phyloP scores from a whole-genome alignment of 1,140 invertebrate species.

The Aphis gossypii region DNA sequence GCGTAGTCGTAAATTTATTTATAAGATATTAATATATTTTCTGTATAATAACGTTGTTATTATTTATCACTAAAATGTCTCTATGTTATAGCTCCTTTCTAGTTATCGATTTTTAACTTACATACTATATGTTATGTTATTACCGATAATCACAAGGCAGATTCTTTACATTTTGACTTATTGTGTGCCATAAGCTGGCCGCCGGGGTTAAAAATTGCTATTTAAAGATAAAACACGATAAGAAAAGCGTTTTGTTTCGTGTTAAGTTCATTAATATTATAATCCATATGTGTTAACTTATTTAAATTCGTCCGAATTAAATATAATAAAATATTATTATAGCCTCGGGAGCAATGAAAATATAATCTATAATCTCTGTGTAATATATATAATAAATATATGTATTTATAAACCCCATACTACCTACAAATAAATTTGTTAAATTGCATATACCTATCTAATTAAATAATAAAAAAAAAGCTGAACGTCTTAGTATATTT shows the following conservation, averaged over 20 bases:
- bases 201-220: not conserved
- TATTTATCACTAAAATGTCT: constrained; percentile 28
- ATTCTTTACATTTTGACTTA: not conserved
- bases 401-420: not conserved
- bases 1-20: not conserved
- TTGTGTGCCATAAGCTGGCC: not conserved
- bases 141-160: not conserved
- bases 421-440: constrained; percentile 31
- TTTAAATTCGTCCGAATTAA: not conserved
- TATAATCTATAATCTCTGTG: constrained; percentile 28
- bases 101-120: not conserved
- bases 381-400: not conserved
- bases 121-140: not conserved
- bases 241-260: not conserved
- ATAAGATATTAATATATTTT: not conserved
- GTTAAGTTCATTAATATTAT: not conserved
- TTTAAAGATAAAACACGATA: constrained; percentile 31
- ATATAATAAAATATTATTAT: constrained; percentile 50
- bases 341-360: not conserved
- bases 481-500: not conserved
- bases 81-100: not conserved
- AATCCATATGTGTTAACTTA: not conserved
- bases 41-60: not conserved
- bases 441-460: constrained; percentile 30
- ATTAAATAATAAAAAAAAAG: constrained; percentile 22